These are phyloP conservation scores for Drosophila paracracens DNA, from an alignment of 2,888 invertebrate species.

Conservation along the genomic window DNA sequence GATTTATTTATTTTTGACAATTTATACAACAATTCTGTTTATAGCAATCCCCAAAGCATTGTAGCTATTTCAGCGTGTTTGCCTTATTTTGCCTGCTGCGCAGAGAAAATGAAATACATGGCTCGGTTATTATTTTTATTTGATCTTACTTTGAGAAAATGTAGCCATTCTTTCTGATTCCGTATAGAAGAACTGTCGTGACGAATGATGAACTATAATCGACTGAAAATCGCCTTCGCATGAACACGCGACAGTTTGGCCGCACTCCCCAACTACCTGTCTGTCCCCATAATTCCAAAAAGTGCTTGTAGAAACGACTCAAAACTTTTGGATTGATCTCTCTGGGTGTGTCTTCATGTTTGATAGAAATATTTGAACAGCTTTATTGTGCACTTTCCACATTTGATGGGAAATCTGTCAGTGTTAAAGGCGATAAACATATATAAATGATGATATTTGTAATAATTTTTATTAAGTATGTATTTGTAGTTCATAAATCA, in stretches of 20 bases:
- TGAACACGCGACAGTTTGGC: neutral
- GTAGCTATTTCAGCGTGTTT: neutral
- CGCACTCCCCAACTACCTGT: neutral
- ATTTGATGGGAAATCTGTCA: neutral
- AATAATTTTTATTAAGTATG: conserved; percentile 65
- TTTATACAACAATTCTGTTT: neutral
- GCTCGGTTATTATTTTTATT: neutral
- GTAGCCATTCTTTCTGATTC: neutral
- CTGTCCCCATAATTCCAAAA: neutral
- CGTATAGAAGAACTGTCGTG: neutral
- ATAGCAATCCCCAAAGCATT: neutral
- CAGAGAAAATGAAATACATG: neutral
- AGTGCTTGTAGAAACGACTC: neutral
- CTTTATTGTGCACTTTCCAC: neutral
- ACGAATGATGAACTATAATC: neutral
- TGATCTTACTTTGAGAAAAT: neutral
- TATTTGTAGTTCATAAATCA: conserved; percentile 61
- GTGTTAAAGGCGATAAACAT: neutral
- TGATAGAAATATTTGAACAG: neutral
- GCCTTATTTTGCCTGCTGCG: neutral
- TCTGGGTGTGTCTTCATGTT: neutral
- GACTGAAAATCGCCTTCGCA: neutral
- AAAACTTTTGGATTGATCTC: neutral
- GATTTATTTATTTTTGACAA: neutral
- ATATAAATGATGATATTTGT: conserved; percentile 32